Percentiles rank a stretch among this genome's conserved stretches.
Conservation (phyloP, 2,797 vertebrate genomes). For the Craterocephalus amniculus region DNA sequence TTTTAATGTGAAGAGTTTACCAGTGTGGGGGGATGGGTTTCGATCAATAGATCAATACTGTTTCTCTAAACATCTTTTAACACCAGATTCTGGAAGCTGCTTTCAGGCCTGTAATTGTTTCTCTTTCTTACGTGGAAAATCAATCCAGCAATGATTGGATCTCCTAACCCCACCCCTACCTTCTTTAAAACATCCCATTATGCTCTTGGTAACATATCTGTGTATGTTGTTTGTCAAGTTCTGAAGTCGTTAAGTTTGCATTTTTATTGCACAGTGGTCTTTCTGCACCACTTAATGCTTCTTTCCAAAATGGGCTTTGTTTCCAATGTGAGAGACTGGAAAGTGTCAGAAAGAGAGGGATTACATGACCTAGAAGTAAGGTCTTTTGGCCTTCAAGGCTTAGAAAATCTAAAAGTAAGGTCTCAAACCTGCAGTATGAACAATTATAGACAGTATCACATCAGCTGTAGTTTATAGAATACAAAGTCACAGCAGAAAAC, state of each 20-base stretch:
- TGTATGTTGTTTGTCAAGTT: neutral
- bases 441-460: too few relatives aligned
- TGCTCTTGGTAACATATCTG: constrained; percentile 14
- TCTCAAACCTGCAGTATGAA: too few relatives aligned
- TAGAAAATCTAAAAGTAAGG: too few relatives aligned
- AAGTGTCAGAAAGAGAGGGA: too few relatives aligned
- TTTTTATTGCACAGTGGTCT: constrained; percentile 7
- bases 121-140: constrained; percentile 62
- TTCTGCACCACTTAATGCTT: neutral
- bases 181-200: constrained; percentile 40
- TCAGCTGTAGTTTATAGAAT: too few relatives aligned
- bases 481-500: too few relatives aligned
- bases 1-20: constrained; percentile 72
- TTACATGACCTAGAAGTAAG: too few relatives aligned
- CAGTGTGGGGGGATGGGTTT: constrained; percentile 50
- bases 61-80: constrained; percentile 64
- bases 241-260: constrained; percentile 10
- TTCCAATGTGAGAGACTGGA: too few relatives aligned
- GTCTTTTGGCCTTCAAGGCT: too few relatives aligned
- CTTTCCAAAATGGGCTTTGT: neutral
- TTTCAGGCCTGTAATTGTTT: constrained; percentile 67
- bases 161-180: neutral
- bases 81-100: constrained; percentile 26
- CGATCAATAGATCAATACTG: constrained; percentile 62
- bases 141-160: constrained; percentile 70